Base-by-base conservation (phyloP, 1,140 invertebrate genomes). In the Magallana ariakensis region DNA sequence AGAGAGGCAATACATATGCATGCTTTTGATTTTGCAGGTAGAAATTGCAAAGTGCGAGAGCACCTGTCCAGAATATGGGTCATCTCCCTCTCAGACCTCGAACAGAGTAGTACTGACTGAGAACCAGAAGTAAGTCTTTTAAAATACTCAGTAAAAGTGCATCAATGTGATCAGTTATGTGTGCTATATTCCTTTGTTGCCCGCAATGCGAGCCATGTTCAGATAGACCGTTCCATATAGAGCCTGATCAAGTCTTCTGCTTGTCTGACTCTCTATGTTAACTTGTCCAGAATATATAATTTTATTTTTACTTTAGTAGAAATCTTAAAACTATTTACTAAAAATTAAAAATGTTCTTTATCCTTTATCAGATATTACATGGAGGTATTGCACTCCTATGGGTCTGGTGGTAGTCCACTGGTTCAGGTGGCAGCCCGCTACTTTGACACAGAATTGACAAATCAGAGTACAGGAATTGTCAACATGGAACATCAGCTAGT, bases 401-500 rank as follows among this genome's bases (percentile, higher is more conserved):
- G 80, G n/a, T 82, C 80, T 16, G 15, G 46, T 54, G 80, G 54
- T 8, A 26, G 26, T 9, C 70, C 85, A 4, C 57, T 33, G 3
- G 56, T 88, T 16, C 86, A 85, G 56, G 85, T 91, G 26, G 85
- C 89, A n/a, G 89, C 88, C 13, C 86, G 88, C 6, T 83, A 86
- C 57, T 90, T 88, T 57, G 11, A 89, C 19, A 91, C 89, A 0
- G 54, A 57, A 1, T 84, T 88, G 70, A 80, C 82, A 22, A 80
- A 70, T 8, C 19, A 60, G 5, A 85, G 82, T 46, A 91, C 89
- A 33, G 87, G 87, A 11, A 58, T 84, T 7, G 88, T 85, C 11
- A 58, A 15, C 10, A 19, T 86, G 3, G 91, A 92, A 62, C 87
- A 58, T 13, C 91, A 92, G 55, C 83, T 88, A 26, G 75, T 90